phyloP scores from a whole-genome alignment of 2,888 invertebrate species.

The Celastrina argiolus region DNA sequence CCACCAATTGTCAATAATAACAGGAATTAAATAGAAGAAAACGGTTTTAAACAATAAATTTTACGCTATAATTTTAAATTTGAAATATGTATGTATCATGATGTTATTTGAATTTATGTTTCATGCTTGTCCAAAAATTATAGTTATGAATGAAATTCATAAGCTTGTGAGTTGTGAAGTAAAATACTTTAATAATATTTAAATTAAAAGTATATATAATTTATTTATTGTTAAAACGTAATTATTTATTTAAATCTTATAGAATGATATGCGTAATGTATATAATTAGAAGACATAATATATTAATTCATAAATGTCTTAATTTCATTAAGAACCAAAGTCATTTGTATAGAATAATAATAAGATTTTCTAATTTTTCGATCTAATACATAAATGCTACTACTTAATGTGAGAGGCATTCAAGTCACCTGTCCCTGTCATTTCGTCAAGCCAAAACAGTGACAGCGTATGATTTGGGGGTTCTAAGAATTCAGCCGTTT shows the following conservation, averaged over 20 bases:
- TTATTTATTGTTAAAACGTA: not conserved
- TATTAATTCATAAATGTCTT: not conserved
- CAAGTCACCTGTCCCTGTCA: no score
- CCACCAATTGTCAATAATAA: not conserved
- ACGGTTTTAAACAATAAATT: not conserved
- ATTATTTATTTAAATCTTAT: not conserved
- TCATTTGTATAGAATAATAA: no score
- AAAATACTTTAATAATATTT: not conserved
- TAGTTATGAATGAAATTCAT: conserved; percentile 7
- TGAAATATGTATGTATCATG: no score
- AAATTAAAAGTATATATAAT: not conserved
- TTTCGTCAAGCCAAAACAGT: no score
- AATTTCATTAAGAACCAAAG: not conserved
- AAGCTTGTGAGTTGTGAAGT: not conserved
- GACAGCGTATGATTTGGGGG: no score
- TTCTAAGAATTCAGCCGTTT: no score
- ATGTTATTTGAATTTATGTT: no score
- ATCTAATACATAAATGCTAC: no score
- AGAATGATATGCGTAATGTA: no score
- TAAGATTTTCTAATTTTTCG: no score
- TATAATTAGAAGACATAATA: no score
- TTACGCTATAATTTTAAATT: not conserved
- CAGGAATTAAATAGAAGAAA: not conserved
- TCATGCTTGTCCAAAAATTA: not conserved
- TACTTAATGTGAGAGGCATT: no score